Evolutionary conservation across 2,888 invertebrate species (phyloP).

Genomic region (Acronicta psi): DNA sequence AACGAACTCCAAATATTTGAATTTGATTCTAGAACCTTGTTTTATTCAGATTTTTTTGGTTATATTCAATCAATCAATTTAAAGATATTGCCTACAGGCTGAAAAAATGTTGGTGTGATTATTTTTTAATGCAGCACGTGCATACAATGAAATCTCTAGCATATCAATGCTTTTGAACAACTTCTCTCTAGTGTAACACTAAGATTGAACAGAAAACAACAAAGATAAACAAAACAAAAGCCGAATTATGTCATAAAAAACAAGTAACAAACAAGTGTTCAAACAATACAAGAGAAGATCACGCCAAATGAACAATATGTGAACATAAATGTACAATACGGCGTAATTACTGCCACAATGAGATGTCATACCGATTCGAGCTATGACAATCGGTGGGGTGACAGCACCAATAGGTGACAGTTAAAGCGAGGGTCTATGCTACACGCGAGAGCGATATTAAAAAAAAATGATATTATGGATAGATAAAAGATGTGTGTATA

Average conservation of each 20-base stretch:
- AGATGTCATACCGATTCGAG: constrained; percentile 78
- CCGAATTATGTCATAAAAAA: constrained; percentile 43
- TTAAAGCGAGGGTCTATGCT: constrained; percentile 30
- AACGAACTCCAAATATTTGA: constrained; percentile 47
- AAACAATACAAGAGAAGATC: constrained; percentile 53
- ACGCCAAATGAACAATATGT: constrained; percentile 67
- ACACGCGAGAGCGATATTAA: constrained; percentile 42
- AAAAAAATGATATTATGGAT: not conserved
- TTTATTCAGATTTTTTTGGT: constrained; percentile 8
- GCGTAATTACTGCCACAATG: constrained; percentile 83
- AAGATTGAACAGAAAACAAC: constrained; percentile 15
- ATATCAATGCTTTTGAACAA: not conserved
- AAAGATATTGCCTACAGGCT: no score
- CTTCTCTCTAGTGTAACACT: not conserved
- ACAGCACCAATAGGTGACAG: constrained; percentile 69
- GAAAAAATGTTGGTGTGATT: no score
- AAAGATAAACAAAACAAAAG: constrained; percentile 35
- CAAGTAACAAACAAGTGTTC: constrained; percentile 59
- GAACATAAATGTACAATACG: constrained; percentile 82
- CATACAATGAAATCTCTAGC: no score
- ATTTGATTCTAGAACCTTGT: constrained; percentile 16
- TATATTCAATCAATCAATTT: no score
- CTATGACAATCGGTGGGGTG: constrained; percentile 74
- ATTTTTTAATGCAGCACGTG: no score
- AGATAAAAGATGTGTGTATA: no score